These are phyloP conservation scores for Cyrtonyx montezumae DNA, from an alignment of 2,113 vertebrate species.

Conservation along the genomic window DNA sequence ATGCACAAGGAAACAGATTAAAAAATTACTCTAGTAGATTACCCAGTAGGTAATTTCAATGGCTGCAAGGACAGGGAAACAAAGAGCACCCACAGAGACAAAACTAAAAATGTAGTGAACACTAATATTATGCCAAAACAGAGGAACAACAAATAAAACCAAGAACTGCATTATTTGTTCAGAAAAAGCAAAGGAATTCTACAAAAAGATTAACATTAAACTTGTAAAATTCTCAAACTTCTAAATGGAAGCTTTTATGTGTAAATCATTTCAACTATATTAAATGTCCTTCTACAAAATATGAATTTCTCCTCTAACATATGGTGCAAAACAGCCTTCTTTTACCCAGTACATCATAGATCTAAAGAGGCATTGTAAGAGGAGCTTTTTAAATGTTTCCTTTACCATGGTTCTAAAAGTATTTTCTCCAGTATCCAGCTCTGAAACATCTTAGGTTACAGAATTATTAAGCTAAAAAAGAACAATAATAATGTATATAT, in stretches of 20 bases:
- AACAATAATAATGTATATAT: not conserved
- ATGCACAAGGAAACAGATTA: not conserved
- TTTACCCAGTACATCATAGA: not conserved
- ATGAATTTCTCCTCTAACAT: not conserved
- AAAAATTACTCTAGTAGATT: not conserved
- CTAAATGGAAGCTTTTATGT: not conserved
- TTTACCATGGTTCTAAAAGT: not conserved
- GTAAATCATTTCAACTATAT: not conserved
- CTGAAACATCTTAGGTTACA: not conserved
- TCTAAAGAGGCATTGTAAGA: accelerated
- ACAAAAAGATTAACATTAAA: not conserved
- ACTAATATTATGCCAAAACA: not conserved
- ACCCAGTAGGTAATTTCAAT: not conserved
- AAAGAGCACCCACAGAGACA: not conserved
- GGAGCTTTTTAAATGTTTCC: accelerated
- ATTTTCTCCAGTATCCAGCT: not conserved
- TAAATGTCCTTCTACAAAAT: not conserved
- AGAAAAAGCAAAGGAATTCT: accelerated
- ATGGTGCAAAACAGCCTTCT: accelerated
- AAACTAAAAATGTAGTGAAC: not conserved
- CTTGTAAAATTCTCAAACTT: not conserved
- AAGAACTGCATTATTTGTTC: not conserved
- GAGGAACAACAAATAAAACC: not conserved
- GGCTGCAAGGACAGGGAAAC: not conserved
- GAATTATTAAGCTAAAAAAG: not conserved